These are phyloP conservation scores for Tipula unca DNA, from an alignment of 2,888 invertebrate genomes.

Conservation along the genomic window DNA sequence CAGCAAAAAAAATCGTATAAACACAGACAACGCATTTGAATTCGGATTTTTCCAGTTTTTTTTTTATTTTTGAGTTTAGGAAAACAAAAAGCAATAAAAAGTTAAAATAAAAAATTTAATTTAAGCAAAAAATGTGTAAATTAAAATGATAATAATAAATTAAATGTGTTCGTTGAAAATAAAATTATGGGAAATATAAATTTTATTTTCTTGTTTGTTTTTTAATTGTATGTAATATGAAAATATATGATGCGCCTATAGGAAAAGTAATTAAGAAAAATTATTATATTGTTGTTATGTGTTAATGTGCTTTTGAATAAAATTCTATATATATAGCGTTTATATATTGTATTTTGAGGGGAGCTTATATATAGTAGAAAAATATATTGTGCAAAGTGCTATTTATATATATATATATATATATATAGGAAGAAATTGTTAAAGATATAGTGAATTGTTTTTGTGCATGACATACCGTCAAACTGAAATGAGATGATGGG, in stretches of 20 bases:
- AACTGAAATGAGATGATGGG: neutral
- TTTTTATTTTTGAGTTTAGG: neutral
- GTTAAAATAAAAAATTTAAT: neutral
- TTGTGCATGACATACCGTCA: neutral
- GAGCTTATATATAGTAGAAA: neutral
- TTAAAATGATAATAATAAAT: slow-evolving; percentile 15
- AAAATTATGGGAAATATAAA: neutral
- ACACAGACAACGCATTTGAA: neutral
- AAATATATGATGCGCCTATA: neutral
- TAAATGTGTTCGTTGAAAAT: slow-evolving; percentile 16
- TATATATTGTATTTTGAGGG: neutral
- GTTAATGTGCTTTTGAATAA: neutral
- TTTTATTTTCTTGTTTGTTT: neutral
- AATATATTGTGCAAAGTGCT: neutral
- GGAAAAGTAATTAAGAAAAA: neutral
- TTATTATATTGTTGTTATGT: neutral
- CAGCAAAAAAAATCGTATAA: neutral
- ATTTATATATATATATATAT: neutral
- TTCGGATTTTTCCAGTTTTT: neutral
- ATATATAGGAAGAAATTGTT: neutral
- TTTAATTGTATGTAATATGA: neutral
- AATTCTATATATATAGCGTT: neutral
- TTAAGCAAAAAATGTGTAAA: neutral
- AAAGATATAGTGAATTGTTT: neutral
- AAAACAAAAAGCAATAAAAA: slow-evolving; percentile 16